Conservation (phyloP, 2,888 invertebrate genomes). For the Agrotis ipsilon region DNA sequence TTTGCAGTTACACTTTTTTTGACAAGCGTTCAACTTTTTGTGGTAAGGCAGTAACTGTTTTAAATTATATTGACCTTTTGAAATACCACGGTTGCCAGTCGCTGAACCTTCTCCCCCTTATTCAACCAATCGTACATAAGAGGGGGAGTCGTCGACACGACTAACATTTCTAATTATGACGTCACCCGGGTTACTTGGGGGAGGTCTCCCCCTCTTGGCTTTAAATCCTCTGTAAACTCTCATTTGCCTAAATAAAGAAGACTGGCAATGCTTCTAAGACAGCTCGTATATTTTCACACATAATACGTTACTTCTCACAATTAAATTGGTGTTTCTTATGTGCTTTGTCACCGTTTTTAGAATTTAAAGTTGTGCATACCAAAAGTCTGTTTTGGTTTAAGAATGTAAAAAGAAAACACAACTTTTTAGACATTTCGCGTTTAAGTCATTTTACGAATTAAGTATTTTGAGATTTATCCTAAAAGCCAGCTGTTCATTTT, state of each 20-base stretch:
- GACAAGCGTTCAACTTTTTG: no score
- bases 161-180: constrained; percentile 27
- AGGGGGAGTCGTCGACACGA: neutral
- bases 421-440: no score
- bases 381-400: neutral
- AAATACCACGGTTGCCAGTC: neutral
- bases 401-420: no score
- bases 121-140: constrained; percentile 3
- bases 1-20: no score
- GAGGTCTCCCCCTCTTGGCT: neutral
- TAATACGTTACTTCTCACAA: neutral
- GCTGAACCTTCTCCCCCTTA: neutral
- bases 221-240: constrained; percentile 33
- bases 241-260: constrained; percentile 46
- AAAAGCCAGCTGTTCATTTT: no score
- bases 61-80: neutral
- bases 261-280: constrained; percentile 18
- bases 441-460: no score
- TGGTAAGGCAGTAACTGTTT: no score
- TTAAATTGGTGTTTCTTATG: neutral
- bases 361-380: neutral
- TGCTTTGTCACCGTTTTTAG: neutral
- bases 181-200: neutral
- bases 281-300: neutral
- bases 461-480: no score